Evolutionary conservation across 2,888 invertebrate genomes (phyloP).

Genomic region (Anaspis maculata): DNA sequence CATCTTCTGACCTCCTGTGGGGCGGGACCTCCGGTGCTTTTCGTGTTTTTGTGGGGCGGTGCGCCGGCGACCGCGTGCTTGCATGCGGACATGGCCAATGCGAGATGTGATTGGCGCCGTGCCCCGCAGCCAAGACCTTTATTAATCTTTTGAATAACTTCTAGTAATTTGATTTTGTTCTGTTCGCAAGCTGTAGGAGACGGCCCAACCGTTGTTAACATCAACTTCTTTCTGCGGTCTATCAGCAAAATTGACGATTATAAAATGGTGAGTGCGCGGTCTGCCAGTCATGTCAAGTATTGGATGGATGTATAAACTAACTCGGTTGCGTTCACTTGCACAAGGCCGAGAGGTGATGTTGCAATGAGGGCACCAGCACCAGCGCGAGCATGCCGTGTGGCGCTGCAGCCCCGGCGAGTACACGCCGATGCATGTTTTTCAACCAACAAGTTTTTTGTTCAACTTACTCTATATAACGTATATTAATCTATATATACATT

Average conservation of each 20-base stretch:
- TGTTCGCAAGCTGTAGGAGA: constrained; percentile 57
- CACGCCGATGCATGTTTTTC: constrained; percentile 18
- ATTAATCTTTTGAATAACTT: constrained; percentile 22
- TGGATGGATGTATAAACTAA: constrained; percentile 25
- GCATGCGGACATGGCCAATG: constrained; percentile 37
- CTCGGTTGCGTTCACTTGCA: constrained; percentile 36
- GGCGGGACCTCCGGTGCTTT: constrained; percentile 33
- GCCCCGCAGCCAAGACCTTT: constrained; percentile 30
- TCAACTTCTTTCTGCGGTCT: constrained; percentile 95
- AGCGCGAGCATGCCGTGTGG: constrained; percentile 37
- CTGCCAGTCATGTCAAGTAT: constrained; percentile 43
- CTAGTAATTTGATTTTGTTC: constrained; percentile 31
- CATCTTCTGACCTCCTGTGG: constrained; percentile 24
- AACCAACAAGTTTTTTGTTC: too few relatives aligned
- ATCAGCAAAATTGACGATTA: constrained; percentile 99
- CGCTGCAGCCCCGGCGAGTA: constrained; percentile 30
- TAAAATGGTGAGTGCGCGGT: constrained; percentile 86
- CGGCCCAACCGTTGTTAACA: constrained; percentile 78
- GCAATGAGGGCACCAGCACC: constrained; percentile 44
- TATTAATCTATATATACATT: background rate
- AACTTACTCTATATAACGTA: constrained; percentile 1
- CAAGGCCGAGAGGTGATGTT: constrained; percentile 34
- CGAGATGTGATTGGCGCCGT: constrained; percentile 41
- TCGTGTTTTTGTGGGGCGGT: constrained; percentile 25
- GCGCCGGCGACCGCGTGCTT: constrained; percentile 27